Evolutionary conservation across 2,113 vertebrate genomes (phyloP).

Genomic region (Propithecus coquereli): DNA sequence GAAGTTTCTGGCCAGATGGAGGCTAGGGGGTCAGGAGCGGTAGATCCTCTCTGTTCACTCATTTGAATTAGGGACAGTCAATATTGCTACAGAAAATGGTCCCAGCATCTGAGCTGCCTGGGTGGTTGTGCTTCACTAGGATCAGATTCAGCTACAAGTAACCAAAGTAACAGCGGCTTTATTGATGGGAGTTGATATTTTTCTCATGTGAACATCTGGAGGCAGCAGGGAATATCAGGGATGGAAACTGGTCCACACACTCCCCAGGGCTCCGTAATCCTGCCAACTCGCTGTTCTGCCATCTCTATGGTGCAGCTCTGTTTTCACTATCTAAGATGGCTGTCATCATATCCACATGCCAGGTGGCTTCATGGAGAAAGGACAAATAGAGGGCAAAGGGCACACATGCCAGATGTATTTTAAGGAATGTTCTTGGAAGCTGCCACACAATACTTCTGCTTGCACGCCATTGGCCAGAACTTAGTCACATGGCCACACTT

Average conservation of each 20-base stretch:
- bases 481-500: not conserved
- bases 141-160: not conserved
- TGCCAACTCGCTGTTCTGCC: not conserved
- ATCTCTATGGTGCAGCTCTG: not conserved
- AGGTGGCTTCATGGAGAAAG: not conserved
- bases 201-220: not conserved
- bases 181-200: not conserved
- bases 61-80: constrained; percentile 17
- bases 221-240: not conserved
- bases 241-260: not conserved
- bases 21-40: constrained; percentile 1
- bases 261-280: not conserved
- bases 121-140: not conserved
- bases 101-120: not conserved
- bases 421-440: not conserved
- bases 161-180: not conserved
- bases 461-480: not conserved
- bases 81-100: not conserved
- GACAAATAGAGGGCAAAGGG: not conserved
- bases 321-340: not conserved
- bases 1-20: constrained; percentile 12
- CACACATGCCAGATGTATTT: not conserved
- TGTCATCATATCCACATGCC: not conserved
- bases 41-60: not conserved
- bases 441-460: not conserved